Evolutionary conservation across 2,797 vertebrate genomes (phyloP).

Genomic region (Kryptopterus vitreolus): DNA sequence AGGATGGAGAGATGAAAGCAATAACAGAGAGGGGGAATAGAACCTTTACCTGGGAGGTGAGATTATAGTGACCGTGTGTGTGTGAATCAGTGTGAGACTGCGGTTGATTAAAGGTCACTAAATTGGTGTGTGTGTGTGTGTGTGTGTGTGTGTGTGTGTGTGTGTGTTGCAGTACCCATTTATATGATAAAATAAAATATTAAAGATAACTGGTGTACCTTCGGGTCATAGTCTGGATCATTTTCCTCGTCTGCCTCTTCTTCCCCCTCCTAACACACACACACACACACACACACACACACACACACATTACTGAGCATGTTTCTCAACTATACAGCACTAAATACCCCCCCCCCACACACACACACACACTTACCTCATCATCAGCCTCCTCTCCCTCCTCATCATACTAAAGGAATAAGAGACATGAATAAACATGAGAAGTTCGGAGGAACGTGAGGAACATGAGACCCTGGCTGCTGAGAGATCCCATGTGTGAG

Average conservation of each 20-base stretch:
- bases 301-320: background rate
- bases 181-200: conserved; percentile 61
- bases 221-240: conserved; percentile 94
- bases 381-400: conserved; percentile 97
- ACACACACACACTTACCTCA: conserved; percentile 79
- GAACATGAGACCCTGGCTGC: background rate
- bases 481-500: no score
- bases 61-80: no score
- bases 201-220: conserved; percentile 73
- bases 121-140: conserved; percentile 7
- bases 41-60: no score
- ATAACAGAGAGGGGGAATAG: no score
- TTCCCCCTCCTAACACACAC: conserved; percentile 85
- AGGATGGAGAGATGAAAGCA: no score
- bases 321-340: no score
- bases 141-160: no score
- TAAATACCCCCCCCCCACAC: background rate
- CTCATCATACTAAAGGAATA: conserved; percentile 89
- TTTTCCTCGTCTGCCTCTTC: conserved; percentile 99
- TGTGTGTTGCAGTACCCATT: conserved; percentile 53
- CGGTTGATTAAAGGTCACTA: background rate
- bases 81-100: no score
- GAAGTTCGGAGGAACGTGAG: background rate
- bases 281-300: conserved; percentile 23
- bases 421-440: background rate